Percentiles rank a stretch among this genome's conserved stretches.
Evolutionary conservation across 2,113 vertebrate species (phyloP).

Genomic region (Prunella fulvescens): DNA sequence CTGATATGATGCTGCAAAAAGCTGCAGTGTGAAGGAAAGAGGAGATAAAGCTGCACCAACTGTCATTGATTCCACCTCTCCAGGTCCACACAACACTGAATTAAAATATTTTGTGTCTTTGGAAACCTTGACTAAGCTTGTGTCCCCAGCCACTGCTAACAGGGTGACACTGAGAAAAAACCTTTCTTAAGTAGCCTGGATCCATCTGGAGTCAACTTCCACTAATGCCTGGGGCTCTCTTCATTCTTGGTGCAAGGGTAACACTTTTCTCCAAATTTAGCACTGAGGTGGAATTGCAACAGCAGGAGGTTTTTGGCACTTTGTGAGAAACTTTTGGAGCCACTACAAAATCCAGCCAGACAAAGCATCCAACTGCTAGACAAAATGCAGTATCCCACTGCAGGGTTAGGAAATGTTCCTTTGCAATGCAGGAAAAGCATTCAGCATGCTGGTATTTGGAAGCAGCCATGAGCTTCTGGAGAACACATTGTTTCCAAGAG

Average conservation of each 20-base stretch:
- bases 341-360: background rate
- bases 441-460: background rate
- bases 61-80: background rate
- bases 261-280: background rate
- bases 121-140: background rate
- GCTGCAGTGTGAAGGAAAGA: background rate
- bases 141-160: background rate
- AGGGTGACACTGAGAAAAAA: background rate
- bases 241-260: background rate
- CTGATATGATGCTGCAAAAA: background rate
- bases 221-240: background rate
- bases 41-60: background rate
- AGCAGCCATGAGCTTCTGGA: background rate
- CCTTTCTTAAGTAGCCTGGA: background rate
- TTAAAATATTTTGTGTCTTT: background rate
- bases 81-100: background rate
- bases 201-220: background rate
- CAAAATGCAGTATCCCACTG: background rate
- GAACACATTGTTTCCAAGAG: background rate
- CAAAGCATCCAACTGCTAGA: background rate
- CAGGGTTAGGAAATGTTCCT: background rate
- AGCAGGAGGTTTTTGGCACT: background rate
- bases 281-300: background rate
- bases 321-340: background rate
- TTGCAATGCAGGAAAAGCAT: background rate